Evolutionary conservation across 1,140 invertebrate species (phyloP).

Genomic region (Parapsyche elsis): DNA sequence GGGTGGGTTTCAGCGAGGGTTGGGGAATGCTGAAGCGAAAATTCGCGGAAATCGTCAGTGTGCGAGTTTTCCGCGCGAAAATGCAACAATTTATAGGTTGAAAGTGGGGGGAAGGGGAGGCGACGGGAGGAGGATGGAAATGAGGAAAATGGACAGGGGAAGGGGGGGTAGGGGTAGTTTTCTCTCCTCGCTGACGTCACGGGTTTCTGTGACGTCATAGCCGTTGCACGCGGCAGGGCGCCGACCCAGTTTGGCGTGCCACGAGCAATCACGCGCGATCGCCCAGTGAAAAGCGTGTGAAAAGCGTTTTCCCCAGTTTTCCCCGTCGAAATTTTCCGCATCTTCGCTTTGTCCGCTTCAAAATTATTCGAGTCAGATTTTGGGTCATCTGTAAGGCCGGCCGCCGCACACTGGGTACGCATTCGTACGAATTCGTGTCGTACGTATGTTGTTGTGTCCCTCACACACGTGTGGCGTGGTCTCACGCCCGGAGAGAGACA

Average conservation of each 20-base stretch:
- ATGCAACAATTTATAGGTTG: slow-evolving; percentile 40
- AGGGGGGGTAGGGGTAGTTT: slow-evolving; percentile 59
- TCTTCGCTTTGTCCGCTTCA: no score
- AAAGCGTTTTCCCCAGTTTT: no score
- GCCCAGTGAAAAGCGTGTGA: no score
- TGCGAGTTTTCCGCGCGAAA: slow-evolving; percentile 13
- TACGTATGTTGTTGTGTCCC: no score
- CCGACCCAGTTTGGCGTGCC: slow-evolving; percentile 32
- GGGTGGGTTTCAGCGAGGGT: no score
- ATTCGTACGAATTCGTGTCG: no score
- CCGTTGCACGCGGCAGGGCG: slow-evolving; percentile 46
- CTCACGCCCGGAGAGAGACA: no score
- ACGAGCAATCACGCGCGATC: neutral
- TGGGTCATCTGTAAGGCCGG: no score
- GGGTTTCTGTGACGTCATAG: slow-evolving; percentile 54
- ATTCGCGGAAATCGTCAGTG: neutral
- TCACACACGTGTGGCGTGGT: no score
- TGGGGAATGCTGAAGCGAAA: neutral
- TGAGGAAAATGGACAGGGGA: slow-evolving; percentile 58
- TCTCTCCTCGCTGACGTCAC: slow-evolving; percentile 64
- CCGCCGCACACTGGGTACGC: no score
- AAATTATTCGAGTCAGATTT: no score
- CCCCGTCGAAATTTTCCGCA: no score
- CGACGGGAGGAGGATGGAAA: slow-evolving; percentile 52
- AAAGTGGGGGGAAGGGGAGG: neutral